Conservation (phyloP, 2,113 vertebrate species). For the Mixornis gularis region DNA sequence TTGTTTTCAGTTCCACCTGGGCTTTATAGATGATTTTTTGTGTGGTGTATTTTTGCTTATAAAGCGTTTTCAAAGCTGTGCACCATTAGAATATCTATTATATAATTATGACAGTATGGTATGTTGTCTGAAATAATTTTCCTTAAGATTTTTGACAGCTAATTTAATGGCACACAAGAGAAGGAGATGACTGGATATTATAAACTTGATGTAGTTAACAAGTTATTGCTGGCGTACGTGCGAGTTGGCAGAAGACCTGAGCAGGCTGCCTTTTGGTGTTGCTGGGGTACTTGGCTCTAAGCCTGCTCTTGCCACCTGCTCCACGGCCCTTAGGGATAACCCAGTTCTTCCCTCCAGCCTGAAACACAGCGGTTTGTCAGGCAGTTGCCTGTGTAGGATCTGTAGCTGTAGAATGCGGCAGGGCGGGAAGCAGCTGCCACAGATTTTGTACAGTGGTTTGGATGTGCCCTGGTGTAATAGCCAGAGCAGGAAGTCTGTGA, state of each 20-base stretch:
- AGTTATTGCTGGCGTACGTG: rapidly evolving
- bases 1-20: not conserved
- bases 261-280: not conserved
- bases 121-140: not conserved
- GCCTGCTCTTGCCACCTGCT: not conserved
- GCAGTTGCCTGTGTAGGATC: not conserved
- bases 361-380: rapidly evolving
- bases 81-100: not conserved
- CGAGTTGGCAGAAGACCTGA: not conserved
- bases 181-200: not conserved
- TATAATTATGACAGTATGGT: not conserved
- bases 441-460: rapidly evolving
- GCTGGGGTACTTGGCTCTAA: not conserved
- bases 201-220: not conserved
- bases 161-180: not conserved
- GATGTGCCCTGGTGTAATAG: rapidly evolving
- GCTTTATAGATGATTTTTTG: not conserved
- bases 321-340: rapidly evolving
- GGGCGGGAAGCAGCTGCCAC: not conserved
- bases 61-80: not conserved
- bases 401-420: not conserved
- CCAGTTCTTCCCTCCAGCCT: not conserved
- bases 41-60: not conserved
- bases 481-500: not conserved
- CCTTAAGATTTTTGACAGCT: not conserved